Evolutionary conservation across 23 tunicate genomes (phyloP), one percentile per base, ranked within the genome.

Genomic region (Botrylloides violaceus): DNA sequence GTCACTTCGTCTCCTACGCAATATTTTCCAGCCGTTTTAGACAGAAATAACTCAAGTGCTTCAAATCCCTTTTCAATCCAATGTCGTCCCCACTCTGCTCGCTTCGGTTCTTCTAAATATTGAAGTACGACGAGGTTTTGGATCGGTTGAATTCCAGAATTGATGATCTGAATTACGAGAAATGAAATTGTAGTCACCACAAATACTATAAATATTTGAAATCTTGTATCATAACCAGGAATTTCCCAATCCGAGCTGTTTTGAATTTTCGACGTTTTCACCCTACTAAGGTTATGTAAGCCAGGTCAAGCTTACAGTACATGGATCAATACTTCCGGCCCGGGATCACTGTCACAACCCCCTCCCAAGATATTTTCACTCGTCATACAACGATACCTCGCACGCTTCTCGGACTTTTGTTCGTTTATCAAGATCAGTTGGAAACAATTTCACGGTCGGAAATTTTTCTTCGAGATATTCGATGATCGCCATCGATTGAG

Each of bases 401-500:
- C 89, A 83, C 23, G 76, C 5, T 35, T 84, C 80, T 18, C 92
- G 75, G 25, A 79, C 92, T 72, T 71, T 79, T 18, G 84, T 76
- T 29, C 66, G 38, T 1, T 43, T 49, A 21, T 23, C n/a, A 4
- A 61, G 27, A 58, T 84, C 92, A 4, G 68, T 48, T 0, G 89
- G 89, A n/a, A 83, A 61, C 4, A 83, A 55, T 4, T 58, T 28
- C 24, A 49, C 35, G 4, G 55, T 65, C 15, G 75, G 68, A 33
- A 50, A 84, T 18, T 53, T 79, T 37, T 84, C 92, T 26, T 84
- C 92, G 5, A 84, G 36, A 72, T 71, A 84, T 57, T 84, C 92
- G 70, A 79, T 64, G 38, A 84, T 84, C 20, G 84, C 84, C 92
- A 84, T 84, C 0, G 92, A 84, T 49, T 84, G 92, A 2, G 92